Evolutionary conservation across 1,140 invertebrate genomes (phyloP), one percentile per base, ranked within the genome.

Genomic region (Metopolophium dirhodum): DNA sequence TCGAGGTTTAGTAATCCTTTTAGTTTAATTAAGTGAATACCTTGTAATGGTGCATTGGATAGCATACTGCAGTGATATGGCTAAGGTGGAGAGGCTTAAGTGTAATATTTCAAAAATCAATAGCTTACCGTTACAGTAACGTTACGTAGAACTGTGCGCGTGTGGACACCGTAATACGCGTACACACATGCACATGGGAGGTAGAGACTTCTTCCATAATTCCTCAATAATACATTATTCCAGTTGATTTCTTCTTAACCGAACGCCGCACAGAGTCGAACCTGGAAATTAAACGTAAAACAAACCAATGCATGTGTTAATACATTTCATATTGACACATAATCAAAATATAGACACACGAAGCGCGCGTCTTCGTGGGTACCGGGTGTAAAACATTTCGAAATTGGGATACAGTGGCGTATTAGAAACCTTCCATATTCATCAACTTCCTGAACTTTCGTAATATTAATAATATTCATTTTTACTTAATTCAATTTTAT

Each of bases 1-100:
- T 93, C 49, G 49, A 86, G 77, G 47, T 82, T 77, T 49, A n/a
- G 68, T 83, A 92, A 92, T 92, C 91, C 91, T 92, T 92, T 92
- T 92, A 92, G 77, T 83, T 92, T 92, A 92, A 92, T 92, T 77
- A 92, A 92, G 68, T 92, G 68, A 92, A 92, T 92, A 92, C 91
- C 91, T 83, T 92, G 91, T 92, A 92, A 92, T 92, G 91, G 91
- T 92, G 91, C 91, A 92, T 92, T 83, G 47, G 68, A 92, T 47
- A 51, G 47, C 68, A 83, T 92, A 92, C 68, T 92, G 91, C 91
- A 92, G 91, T 51, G 91, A 92, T 91, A 91, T n/a, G 26, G 1
- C 1, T 37, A 49, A 45, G 68, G 45, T 47, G 9, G 18, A 83
- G 47, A n/a, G 8, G 47, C n/a, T 92, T 82, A 82, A 92, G 68